Base-by-base conservation (phyloP, 2,113 vertebrate species). In the Pontoporia blainvillei region DNA sequence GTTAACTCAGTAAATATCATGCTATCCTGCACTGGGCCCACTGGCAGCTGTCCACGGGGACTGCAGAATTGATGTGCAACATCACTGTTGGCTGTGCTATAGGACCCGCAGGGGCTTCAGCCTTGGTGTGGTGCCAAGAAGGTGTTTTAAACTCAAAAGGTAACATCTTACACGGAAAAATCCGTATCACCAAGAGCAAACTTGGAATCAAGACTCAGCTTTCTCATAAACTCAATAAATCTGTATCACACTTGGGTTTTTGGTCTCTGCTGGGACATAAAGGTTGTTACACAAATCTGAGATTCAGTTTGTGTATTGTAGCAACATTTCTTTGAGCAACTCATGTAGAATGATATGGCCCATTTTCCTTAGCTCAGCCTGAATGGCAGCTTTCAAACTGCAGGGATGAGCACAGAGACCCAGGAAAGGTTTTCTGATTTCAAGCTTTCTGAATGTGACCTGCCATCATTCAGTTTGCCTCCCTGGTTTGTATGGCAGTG, bases 41-140 rank as follows among this genome's bases (percentile, higher is more conserved):
- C 14, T 6, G 52, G 34, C 6, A 1, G 13, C 36, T 69, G 46
- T 13, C 1, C 7, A 3, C 0, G 27, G 46, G 71, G 57, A 29
- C 14, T 2, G 2, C n/a, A 46, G 6, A 34, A 31, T 2, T 62
- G 5, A 6, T 27, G 64, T n/a, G 14, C 17, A 1, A 7, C 1
- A n/a, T 81, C 81, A 18, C 20, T 8, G 2, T 3, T 25, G 17
- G 25, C 46, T 6, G 18, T 52, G 64, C 34, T 15, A 1, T 8
- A 14, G 27, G 62, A 31, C 8, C 5, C 39, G 20, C 29, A 49
- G 52, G 34, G 5, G 3, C 20, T 64, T 17, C 12, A 9, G 27
- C 21, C 27, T 27, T 25, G 23, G 3, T 9, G 12, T 36, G 62
- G 5, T 3, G 13, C 15, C 39, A n/a, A 34, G 39, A 72, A n/a